Evolutionary conservation across 2,888 invertebrate species (phyloP).

Genomic region (Lasioglossum calceatum): DNA sequence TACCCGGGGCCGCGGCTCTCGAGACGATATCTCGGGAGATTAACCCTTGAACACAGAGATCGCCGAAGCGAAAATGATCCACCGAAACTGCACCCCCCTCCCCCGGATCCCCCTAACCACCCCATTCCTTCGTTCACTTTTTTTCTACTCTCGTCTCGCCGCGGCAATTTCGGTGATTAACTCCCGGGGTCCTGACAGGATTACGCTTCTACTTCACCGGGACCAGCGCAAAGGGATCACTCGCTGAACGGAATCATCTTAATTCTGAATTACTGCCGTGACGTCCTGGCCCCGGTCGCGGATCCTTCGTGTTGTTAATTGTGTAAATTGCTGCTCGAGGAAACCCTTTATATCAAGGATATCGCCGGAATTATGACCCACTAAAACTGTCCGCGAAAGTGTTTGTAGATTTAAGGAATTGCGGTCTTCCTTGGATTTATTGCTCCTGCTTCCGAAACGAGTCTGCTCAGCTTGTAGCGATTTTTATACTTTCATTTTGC

Average conservation of each 20-base stretch:
- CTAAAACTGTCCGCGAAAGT: not conserved
- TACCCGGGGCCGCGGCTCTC: conserved; percentile 41
- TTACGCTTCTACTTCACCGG: conserved; percentile 40
- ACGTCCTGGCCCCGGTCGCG: not conserved
- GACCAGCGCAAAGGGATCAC: conserved; percentile 3
- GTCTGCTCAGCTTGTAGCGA: too few species aligned
- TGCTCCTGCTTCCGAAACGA: not conserved
- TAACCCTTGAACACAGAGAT: conserved; percentile 57
- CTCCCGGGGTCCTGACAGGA: conserved; percentile 37
- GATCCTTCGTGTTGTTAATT: conserved; percentile 3
- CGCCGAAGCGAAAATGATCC: conserved; percentile 60
- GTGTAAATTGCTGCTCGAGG: not conserved
- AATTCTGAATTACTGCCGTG: conserved; percentile 49
- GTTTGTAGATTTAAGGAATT: not conserved
- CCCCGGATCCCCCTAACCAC: not conserved
- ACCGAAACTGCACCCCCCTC: conserved; percentile 28
- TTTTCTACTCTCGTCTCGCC: conserved; percentile 2
- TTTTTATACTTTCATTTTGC: too few species aligned
- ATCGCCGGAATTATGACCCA: not conserved
- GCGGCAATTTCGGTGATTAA: conserved; percentile 61
- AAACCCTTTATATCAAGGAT: not conserved
- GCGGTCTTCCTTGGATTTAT: not conserved
- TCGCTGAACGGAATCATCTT: conserved; percentile 22
- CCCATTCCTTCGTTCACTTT: not conserved
- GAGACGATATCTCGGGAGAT: conserved; percentile 65